Base-by-base conservation (phyloP, 1,140 invertebrate genomes). In the Drosophila ercepeae region DNA sequence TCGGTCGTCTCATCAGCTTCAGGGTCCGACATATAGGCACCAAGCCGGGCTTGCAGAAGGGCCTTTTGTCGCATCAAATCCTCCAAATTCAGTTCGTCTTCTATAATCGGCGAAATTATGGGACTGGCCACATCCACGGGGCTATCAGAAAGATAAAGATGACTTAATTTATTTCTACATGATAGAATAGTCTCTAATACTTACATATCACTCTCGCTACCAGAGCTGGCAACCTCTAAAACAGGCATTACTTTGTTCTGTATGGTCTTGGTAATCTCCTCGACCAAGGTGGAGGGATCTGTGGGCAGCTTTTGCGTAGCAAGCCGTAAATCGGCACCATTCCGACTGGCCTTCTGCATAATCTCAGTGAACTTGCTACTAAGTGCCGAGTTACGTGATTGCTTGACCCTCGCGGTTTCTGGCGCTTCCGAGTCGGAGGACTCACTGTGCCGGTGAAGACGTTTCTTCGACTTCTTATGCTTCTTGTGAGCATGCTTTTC, bases 31-130 rank as follows among this genome's bases (percentile, higher is more conserved):
- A 88, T 91, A 67, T 94, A 94, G 32, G 93, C 93, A 32, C 93
- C 93, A 34, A 95, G 89, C 34, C 94, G 92, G 16, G 94, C 94
- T 88, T 95, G 94, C 54, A 95, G 89, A 14, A 94, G 74, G 89
- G 96, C 96, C 92, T 97, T 97, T 91, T 97, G 96, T 78, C 95
- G 95, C 96, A 97, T 97, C 59, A 97, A 91, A 68, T 97, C 96
- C 89, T 97, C 96, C 5, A 97, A 91, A 91, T 97, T 96, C 60
- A 97, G 94, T 75, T 97, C 96, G 84, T 97, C 96, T 90, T 97
- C 96, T 53, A 96, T 94, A 21, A 96, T 94, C 6, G 60, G 42
- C 4, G 93, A 93, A 52, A 96, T 93, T 78, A 96, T 95, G 23
- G 96, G 95, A 67, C 95, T 96, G 70, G 95, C 95, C 71, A 94